Evolutionary conservation across 2,797 vertebrate genomes (phyloP).

Genomic region (Pseudomugil gertrudae): DNA sequence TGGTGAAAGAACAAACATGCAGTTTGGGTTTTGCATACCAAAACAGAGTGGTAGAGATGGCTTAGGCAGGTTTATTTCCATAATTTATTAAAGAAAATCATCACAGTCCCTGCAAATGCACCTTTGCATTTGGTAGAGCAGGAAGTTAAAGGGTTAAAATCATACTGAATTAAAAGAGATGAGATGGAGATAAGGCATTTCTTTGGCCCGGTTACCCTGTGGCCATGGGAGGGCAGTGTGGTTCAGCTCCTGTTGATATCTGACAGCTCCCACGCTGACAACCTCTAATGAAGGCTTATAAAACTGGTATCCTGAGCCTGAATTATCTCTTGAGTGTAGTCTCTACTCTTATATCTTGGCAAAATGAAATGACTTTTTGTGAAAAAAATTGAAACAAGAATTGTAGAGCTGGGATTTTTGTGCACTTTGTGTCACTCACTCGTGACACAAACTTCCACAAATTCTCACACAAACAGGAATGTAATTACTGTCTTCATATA

Average conservation of each 20-base stretch:
- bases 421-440: conserved; percentile 1
- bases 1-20: too few relatives aligned
- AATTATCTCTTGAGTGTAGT: conserved; percentile 7
- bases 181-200: background rate
- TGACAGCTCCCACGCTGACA: conserved; percentile 25
- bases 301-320: conserved; percentile 16
- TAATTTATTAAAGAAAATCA: too few relatives aligned
- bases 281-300: conserved; percentile 5
- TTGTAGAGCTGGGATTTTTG: conserved; percentile 1
- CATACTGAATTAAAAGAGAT: background rate
- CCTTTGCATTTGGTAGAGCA: too few relatives aligned
- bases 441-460: background rate
- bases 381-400: conserved; percentile 15
- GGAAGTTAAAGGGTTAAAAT: background rate
- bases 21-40: too few relatives aligned
- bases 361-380: conserved; percentile 9
- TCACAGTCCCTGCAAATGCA: too few relatives aligned
- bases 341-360: background rate
- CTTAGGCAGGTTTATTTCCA: too few relatives aligned
- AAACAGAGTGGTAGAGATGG: too few relatives aligned
- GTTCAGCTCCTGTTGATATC: conserved; percentile 18
- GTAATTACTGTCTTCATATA: background rate
- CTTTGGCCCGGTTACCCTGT: background rate
- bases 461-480: conserved; percentile 4
- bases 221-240: conserved; percentile 58